A percentile compares a stretch with the other conserved stretches of the same genome.
These are phyloP conservation scores for Poicephalus meyeri DNA, from an alignment of 2,113 vertebrate species.

Conservation along the genomic window DNA sequence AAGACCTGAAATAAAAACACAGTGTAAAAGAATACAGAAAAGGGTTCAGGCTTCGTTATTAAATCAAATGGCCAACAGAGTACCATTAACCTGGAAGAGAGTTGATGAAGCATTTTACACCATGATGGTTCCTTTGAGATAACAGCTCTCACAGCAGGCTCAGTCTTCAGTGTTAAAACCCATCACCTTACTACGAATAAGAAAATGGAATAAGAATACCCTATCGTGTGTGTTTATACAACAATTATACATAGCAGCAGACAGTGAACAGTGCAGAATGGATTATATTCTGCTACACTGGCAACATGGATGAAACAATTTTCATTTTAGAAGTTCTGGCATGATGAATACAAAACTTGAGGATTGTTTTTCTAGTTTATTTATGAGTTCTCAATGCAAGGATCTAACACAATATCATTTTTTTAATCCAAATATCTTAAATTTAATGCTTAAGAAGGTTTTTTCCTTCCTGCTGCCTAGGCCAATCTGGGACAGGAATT, in stretches of 20 bases:
- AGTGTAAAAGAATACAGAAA: background rate
- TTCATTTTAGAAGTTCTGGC: background rate
- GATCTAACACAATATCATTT: background rate
- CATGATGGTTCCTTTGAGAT: slow-evolving; percentile 1
- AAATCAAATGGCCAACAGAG: background rate
- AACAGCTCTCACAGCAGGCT: background rate
- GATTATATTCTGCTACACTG: background rate
- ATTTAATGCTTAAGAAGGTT: background rate
- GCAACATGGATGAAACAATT: background rate
- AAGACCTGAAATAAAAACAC: background rate
- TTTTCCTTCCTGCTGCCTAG: background rate
- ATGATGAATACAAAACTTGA: background rate
- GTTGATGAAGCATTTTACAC: background rate
- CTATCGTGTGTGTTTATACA: background rate
- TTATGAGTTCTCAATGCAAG: background rate
- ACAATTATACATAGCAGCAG: background rate
- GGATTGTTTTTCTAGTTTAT: background rate
- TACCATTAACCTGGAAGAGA: background rate
- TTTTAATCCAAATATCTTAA: background rate
- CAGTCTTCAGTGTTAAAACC: background rate
- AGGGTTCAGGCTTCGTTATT: background rate
- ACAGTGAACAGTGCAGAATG: background rate
- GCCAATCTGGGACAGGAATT: background rate
- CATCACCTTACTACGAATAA: background rate
- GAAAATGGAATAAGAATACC: background rate